Conservation (phyloP, 2,797 vertebrate genomes). For the Coracias cyanogaster region DNA sequence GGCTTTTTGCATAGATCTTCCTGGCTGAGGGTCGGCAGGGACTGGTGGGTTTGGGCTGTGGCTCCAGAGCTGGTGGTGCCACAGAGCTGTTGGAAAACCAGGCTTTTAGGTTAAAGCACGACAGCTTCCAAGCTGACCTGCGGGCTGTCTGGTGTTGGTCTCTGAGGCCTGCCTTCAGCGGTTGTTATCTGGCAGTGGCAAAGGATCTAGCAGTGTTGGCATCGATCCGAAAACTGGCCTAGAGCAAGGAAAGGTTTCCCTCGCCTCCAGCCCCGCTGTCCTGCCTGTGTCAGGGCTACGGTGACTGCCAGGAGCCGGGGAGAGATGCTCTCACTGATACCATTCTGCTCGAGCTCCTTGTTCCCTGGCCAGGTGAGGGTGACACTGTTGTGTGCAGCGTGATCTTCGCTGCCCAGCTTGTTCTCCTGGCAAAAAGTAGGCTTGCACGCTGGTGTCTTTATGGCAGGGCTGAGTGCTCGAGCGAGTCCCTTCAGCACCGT, state of each 20-base stretch:
- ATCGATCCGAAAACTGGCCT: not conserved
- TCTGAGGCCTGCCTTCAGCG: not conserved
- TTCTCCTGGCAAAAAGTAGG: not conserved
- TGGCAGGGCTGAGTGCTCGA: fast-evolving
- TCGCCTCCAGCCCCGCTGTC: not conserved
- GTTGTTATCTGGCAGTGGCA: not conserved
- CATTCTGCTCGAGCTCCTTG: not conserved
- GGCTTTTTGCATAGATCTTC: not conserved
- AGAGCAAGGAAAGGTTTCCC: not conserved
- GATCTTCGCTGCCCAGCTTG: not conserved
- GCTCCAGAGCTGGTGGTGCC: not conserved
- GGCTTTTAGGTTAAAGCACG: not conserved
- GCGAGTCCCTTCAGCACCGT: fast-evolving
- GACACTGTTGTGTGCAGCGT: not conserved
- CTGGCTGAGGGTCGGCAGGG: not conserved
- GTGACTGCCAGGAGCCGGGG: not conserved
- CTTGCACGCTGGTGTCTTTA: not conserved
- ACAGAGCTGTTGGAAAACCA: not conserved
- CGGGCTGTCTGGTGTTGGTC: not conserved
- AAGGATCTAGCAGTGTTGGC: not conserved
- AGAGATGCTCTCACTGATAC: not conserved
- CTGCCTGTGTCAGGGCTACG: fast-evolving
- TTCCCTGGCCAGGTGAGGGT: not conserved
- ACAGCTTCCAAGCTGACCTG: not conserved
- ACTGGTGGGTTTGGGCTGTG: not conserved